Base-by-base conservation (phyloP, 1,140 invertebrate genomes). In the Physella acuta region DNA sequence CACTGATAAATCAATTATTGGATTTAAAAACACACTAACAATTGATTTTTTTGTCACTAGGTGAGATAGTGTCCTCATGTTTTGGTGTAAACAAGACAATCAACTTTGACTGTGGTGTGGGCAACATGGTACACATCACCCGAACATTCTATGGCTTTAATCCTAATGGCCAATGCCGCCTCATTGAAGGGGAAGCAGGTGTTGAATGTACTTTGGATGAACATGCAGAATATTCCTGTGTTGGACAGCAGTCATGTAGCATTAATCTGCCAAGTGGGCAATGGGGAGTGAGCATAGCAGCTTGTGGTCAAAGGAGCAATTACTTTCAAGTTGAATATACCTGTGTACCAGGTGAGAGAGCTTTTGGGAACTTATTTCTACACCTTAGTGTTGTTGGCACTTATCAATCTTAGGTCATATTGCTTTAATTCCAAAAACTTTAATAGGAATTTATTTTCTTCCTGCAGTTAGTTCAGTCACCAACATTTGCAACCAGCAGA, bases 291-390 rank as follows among this genome's bases (percentile, higher is more conserved):
- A 66, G 60, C 26, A 72, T 81, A 30, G 71, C 71, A 33, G 64
- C 66, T 1, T 83, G 81, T 49, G 51, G 73, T 24, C 65, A 71
- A 37, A 74, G 76, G 36, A 79, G 78, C 65, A 81, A 75, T 49
- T 82, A 80, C 61, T 77, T 78, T 39, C 79, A 80, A 68, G 76
- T 79, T 63, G 75, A 79, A 65, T 81, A 82, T 67, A 68, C 73
- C 30, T 82, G 79, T 74, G 74, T 80, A 34, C 67, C 68, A 75
- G 77, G 79, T 82, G 69, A 71, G 73, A 55, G 8, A 55, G 24
- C 53, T 44, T 44, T 11, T 20, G 20, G 39, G 39, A 44, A 11
- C 20, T 44, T n/a, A n/a, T n/a, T n/a, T n/a, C n/a, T n/a, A n/a
- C n/a, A n/a, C n/a, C n/a, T n/a, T n/a, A n/a, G n/a, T n/a, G n/a